Conservation (phyloP, 2,888 invertebrate genomes). For the Drosophila vallismaia region DNA sequence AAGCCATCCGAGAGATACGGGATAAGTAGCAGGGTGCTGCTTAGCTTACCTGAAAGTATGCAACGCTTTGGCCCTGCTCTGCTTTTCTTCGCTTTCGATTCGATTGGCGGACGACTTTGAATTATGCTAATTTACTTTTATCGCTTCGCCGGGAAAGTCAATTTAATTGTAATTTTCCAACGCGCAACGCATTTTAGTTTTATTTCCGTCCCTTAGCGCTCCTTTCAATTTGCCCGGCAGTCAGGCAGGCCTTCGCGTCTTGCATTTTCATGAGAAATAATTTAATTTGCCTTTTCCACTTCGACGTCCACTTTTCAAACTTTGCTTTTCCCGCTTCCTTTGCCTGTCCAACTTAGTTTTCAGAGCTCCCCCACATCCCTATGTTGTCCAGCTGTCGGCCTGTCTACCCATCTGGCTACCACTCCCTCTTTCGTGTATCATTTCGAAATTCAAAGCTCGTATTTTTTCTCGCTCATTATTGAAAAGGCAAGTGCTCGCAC, state of each 20-base stretch:
- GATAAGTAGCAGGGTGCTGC: constrained; percentile 28
- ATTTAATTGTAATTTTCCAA: constrained; percentile 79
- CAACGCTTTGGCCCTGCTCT: constrained; percentile 9
- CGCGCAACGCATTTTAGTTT: constrained; percentile 68
- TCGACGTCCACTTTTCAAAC: constrained; percentile 74
- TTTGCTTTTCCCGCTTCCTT: constrained; percentile 64
- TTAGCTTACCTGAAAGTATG: constrained; percentile 30
- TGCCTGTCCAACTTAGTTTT: constrained; percentile 49
- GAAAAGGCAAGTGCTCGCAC: constrained; percentile 50
- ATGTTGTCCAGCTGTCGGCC: not conserved
- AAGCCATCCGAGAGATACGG: constrained; percentile 46
- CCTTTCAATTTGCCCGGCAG: constrained; percentile 55
- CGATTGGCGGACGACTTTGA: constrained; percentile 63
- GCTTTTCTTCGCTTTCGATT: constrained; percentile 40
- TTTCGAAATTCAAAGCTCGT: constrained; percentile 75
- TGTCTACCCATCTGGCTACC: constrained; percentile 11
- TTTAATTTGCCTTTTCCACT: constrained; percentile 77
- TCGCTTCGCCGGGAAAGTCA: constrained; percentile 73
- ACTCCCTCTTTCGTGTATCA: constrained; percentile 50
- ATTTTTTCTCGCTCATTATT: constrained; percentile 64
- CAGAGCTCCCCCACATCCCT: constrained; percentile 23
- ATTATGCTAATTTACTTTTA: constrained; percentile 82
- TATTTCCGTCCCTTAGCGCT: constrained; percentile 59
- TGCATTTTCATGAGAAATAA: constrained; percentile 73
- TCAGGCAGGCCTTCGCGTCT: constrained; percentile 17